Conservation (phyloP, 2,888 invertebrate species). For the Lysandra bellargus region DNA sequence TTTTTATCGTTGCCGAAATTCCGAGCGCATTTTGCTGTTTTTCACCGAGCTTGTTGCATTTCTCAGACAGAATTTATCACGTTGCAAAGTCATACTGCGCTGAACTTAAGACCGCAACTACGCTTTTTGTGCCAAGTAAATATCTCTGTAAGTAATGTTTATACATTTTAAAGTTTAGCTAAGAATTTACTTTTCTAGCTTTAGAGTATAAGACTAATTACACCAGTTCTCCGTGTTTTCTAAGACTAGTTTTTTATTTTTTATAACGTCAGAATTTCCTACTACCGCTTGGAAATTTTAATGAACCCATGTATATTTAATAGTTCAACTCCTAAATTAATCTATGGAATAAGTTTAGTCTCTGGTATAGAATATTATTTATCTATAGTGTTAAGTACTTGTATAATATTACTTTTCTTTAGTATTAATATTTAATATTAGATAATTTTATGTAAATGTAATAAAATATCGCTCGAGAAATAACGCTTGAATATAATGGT, state of each 20-base stretch:
- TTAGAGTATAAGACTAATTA: slow-evolving; percentile 10
- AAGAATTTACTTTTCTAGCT: slow-evolving; percentile 26
- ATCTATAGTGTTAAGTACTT: too few relatives aligned
- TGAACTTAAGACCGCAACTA: slow-evolving; percentile 3
- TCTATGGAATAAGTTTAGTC: neutral
- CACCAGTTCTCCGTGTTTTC: neutral
- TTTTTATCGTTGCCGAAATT: slow-evolving; percentile 5
- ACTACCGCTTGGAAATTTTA: neutral
- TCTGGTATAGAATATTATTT: too few relatives aligned
- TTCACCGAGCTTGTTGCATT: slow-evolving; percentile 1
- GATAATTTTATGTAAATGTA: too few relatives aligned
- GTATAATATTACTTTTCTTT: neutral
- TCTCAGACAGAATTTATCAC: slow-evolving; percentile 5
- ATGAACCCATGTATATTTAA: neutral
- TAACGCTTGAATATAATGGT: too few relatives aligned
- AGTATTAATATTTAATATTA: too few relatives aligned
- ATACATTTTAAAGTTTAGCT: slow-evolving; percentile 25
- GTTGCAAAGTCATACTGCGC: slow-evolving; percentile 8
- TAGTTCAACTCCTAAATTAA: neutral
- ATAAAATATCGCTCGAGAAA: too few relatives aligned
- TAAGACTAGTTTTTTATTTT: neutral
- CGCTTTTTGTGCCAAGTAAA: slow-evolving; percentile 28
- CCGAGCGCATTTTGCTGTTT: neutral
- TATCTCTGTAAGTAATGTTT: slow-evolving; percentile 23
- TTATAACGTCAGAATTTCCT: neutral